These are phyloP conservation scores for Magallana ariakensis DNA, from an alignment of 1,140 invertebrate species.

Conservation along the genomic window DNA sequence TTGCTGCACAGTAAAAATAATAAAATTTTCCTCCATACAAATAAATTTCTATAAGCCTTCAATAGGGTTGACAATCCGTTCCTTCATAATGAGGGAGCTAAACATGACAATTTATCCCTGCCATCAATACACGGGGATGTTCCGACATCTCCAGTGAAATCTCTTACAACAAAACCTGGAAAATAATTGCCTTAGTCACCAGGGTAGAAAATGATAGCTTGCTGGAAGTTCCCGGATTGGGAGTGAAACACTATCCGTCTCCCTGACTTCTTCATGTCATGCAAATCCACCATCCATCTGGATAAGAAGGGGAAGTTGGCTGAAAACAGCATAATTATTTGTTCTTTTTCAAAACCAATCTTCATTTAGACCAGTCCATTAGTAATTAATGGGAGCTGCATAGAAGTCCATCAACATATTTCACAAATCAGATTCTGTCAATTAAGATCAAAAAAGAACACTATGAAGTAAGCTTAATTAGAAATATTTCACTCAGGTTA, in stretches of 20 bases:
- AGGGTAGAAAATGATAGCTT: conserved; percentile 36
- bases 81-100: conserved; percentile 29
- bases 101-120: conserved; percentile 34
- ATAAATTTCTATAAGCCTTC: conserved; percentile 32
- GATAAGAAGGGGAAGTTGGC: conserved; percentile 33
- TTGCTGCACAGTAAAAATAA: conserved; percentile 19
- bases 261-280: conserved; percentile 12
- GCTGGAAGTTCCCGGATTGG: conserved; percentile 16
- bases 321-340: conserved; percentile 39
- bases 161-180: conserved; percentile 12
- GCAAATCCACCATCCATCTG: conserved; percentile 35
- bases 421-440: conserved; percentile 15
- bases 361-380: conserved; percentile 37
- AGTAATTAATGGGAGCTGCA: conserved; percentile 28
- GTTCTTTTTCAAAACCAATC: conserved; percentile 38
- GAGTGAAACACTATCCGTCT: conserved; percentile 32
- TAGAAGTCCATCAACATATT: conserved; percentile 24
- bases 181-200: conserved; percentile 36
- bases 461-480: conserved; percentile 23
- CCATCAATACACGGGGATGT: conserved; percentile 34
- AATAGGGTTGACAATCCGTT: conserved; percentile 38
- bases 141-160: conserved; percentile 33
- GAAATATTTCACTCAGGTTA: conserved; percentile 19
- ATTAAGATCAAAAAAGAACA: conserved; percentile 23
- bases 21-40: conserved; percentile 32